phyloP scores from a whole-genome alignment of 2,888 invertebrate species.

The Dyspetes luteomarginatus region DNA sequence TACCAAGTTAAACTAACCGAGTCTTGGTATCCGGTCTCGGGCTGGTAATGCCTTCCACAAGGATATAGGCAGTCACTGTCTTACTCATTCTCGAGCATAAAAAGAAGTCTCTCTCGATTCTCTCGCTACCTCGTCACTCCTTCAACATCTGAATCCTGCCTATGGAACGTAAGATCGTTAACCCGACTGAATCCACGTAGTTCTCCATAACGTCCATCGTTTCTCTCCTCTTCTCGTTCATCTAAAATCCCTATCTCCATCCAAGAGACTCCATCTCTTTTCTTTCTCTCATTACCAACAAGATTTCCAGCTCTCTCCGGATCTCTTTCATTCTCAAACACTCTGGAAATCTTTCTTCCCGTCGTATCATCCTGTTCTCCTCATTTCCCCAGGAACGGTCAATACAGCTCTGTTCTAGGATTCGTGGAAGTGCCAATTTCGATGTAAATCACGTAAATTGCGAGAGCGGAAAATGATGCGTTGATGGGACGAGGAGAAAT shows the following conservation, averaged over 20 bases:
- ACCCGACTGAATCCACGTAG: background rate
- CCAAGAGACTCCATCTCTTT: constrained; percentile 14
- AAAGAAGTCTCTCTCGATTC: constrained; percentile 41
- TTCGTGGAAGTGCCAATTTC: constrained; percentile 68
- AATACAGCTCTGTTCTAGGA: constrained; percentile 66
- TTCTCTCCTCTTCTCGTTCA: constrained; percentile 1
- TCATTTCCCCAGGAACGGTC: constrained; percentile 48
- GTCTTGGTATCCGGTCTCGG: constrained; percentile 17
- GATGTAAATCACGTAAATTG: constrained; percentile 69
- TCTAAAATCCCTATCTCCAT: constrained; percentile 16
- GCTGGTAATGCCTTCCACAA: too few species aligned
- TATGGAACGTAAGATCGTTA: background rate
- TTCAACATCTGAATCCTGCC: constrained; percentile 21
- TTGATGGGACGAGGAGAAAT: background rate
- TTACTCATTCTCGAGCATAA: constrained; percentile 18
- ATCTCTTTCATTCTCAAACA: constrained; percentile 31
- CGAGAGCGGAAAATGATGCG: background rate
- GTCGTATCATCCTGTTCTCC: constrained; percentile 27
- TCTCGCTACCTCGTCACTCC: constrained; percentile 51
- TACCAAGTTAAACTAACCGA: constrained; percentile 12
- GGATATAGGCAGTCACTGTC: too few species aligned
- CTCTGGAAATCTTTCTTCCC: constrained; percentile 12
- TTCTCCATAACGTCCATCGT: constrained; percentile 29
- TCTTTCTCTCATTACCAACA: constrained; percentile 40
- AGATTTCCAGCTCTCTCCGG: constrained; percentile 33